Evolutionary conservation across 1,140 invertebrate species (phyloP).

Genomic region (Chrysomallon squamiferum): DNA sequence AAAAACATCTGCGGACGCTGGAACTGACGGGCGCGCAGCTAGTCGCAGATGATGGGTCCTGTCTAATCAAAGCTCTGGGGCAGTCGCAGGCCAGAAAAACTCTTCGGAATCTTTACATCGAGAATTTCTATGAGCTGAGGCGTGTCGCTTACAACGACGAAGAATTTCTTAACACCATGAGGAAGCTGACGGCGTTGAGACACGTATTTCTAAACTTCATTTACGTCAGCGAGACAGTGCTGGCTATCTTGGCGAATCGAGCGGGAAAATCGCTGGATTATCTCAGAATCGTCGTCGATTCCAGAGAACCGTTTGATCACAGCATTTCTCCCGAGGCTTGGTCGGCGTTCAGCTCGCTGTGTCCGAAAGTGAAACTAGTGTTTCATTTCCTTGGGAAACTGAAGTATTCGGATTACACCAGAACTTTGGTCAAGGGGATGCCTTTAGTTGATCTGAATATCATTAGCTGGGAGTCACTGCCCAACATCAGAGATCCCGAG

Average conservation of each 20-base stretch:
- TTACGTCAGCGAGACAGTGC: neutral
- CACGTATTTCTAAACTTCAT: neutral
- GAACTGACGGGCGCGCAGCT: neutral
- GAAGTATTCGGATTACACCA: neutral
- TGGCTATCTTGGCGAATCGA: neutral
- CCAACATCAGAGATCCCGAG: neutral
- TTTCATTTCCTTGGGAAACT: conserved; percentile 7
- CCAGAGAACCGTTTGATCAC: neutral
- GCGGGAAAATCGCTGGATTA: neutral
- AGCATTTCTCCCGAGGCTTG: neutral
- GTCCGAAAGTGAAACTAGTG: neutral
- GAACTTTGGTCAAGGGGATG: neutral
- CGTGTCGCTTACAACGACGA: neutral
- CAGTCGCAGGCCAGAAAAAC: neutral
- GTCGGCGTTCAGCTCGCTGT: neutral
- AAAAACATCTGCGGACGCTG: neutral
- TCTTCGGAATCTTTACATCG: neutral
- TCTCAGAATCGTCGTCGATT: neutral
- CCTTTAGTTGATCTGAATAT: neutral
- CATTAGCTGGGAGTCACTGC: neutral
- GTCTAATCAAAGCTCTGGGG: neutral
- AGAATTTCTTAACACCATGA: neutral
- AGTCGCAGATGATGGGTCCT: neutral
- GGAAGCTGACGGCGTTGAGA: neutral
- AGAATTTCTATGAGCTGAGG: neutral